Evolutionary conservation across 2,888 invertebrate genomes (phyloP), one percentile per base, ranked within the genome.

Genomic region (Vandiemenella viatica): DNA sequence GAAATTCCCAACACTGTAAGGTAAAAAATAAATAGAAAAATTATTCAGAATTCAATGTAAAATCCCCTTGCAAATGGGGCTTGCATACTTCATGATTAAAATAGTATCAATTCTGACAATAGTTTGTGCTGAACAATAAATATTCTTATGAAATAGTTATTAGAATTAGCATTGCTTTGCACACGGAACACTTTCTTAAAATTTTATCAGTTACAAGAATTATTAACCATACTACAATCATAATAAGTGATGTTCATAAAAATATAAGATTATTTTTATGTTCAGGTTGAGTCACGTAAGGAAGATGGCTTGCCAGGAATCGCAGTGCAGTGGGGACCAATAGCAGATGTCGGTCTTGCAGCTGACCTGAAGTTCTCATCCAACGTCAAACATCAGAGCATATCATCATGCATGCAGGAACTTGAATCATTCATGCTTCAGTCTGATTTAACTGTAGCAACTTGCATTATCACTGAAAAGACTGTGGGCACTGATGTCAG

Each of bases 281-380:
- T 79, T 60, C 37, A 46, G 90, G 92, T 43, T 73, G 74, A 70
- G 61, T 60, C 59, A 46, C 64, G 70, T 56, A 59, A 56, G 53
- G 57, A 52, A 53, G 68, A 66, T 48, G 67, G 68, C 1, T 63
- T 91, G 56, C 91, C 93, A 20, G 96, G 74, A 50, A 58, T 83
- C 45, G 92, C 96, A 38, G 88, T 97, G 59, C 97, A 98, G 68
- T 98, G 97, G 97, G 97, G 97, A 57, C 96, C 96, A 53, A 88
- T 97, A 61, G 96, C 93, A 50, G 97, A 97, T 66, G 95, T 95
- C 38, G 97, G 97, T 46, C 75, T 97, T 49, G 78, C 97, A 53
- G 69, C 87, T 61, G 91, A 93, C 6, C 66, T 95, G 58, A 10
- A 10, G 37, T 15, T 32, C 19, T 45, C 45, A 15, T n/a, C 37